Percentiles rank a stretch among this genome's conserved stretches.
Conservation (phyloP, 2,797 vertebrate species). For the Saguinus oedipus region DNA sequence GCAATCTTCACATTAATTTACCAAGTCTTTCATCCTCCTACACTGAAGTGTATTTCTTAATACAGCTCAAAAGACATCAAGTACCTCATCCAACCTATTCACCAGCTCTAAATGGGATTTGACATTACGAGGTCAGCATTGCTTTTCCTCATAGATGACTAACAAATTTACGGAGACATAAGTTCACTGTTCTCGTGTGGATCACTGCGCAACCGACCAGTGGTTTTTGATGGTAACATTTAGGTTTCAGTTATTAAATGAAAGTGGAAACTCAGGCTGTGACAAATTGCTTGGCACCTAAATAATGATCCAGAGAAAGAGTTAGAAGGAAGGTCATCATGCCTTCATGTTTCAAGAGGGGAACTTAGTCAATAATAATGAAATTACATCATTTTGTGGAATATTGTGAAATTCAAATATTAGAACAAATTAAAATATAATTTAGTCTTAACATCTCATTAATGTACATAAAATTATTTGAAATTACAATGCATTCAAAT, state of each 20-base stretch:
- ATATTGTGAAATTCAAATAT: neutral
- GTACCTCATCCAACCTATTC: conserved; percentile 78
- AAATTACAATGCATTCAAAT: neutral
- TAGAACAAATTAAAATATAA: conserved; percentile 5
- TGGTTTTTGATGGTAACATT: conserved; percentile 81
- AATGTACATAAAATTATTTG: neutral
- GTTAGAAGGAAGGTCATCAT: conserved; percentile 50
- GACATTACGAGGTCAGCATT: conserved; percentile 84
- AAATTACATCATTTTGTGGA: conserved; percentile 56
- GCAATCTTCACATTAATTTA: conserved; percentile 79
- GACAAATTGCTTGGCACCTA: conserved; percentile 81
- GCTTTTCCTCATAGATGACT: conserved; percentile 83
- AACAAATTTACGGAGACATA: conserved; percentile 84
- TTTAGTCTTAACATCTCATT: neutral
- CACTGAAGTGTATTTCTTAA: conserved; percentile 78
- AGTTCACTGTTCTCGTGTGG: conserved; percentile 83
- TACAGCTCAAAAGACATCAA: conserved; percentile 80
- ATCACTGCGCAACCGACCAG: conserved; percentile 81
- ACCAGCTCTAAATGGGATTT: conserved; percentile 82
- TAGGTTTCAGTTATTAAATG: conserved; percentile 81
- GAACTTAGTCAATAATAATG: conserved; percentile 63
- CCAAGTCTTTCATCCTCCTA: conserved; percentile 77
- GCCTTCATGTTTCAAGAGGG: conserved; percentile 68
- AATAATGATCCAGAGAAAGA: conserved; percentile 75
- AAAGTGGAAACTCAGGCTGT: conserved; percentile 75